These are phyloP conservation scores for Scomber colias DNA, from an alignment of 2,113 vertebrate species.

Conservation along the genomic window DNA sequence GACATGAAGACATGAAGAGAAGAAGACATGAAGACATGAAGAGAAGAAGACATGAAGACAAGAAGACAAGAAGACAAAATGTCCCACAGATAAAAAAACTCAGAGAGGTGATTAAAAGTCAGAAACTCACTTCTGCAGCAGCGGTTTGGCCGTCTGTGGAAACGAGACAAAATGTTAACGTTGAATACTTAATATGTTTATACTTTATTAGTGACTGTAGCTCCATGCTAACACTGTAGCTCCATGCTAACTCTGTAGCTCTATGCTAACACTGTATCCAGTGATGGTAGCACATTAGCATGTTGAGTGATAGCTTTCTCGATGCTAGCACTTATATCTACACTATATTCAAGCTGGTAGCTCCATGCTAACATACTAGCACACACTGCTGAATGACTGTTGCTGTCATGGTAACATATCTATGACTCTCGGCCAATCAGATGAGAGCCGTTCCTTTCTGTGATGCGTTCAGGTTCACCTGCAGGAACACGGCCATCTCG, in stretches of 20 bases:
- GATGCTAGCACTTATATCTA: too few relatives aligned
- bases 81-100: too few relatives aligned
- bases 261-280: too few relatives aligned
- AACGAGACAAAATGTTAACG: not conserved
- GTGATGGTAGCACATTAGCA: too few relatives aligned
- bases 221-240: too few relatives aligned
- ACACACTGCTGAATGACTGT: too few relatives aligned
- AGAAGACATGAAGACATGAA: too few relatives aligned
- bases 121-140: conserved; percentile 94
- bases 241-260: too few relatives aligned
- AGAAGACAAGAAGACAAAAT: not conserved
- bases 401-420: not conserved
- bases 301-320: too few relatives aligned
- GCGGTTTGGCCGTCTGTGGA: conserved; percentile 91
- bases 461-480: conserved; percentile 83
- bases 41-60: too few relatives aligned
- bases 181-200: not conserved
- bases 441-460: not conserved
- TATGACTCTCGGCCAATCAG: not conserved
- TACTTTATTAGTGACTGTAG: not conserved
- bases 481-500: conserved; percentile 95
- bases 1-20: not conserved
- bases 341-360: too few relatives aligned
- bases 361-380: too few relatives aligned
- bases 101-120: not conserved